Conservation (phyloP, 2,797 vertebrate species). For the Peromyscus melanophrys region DNA sequence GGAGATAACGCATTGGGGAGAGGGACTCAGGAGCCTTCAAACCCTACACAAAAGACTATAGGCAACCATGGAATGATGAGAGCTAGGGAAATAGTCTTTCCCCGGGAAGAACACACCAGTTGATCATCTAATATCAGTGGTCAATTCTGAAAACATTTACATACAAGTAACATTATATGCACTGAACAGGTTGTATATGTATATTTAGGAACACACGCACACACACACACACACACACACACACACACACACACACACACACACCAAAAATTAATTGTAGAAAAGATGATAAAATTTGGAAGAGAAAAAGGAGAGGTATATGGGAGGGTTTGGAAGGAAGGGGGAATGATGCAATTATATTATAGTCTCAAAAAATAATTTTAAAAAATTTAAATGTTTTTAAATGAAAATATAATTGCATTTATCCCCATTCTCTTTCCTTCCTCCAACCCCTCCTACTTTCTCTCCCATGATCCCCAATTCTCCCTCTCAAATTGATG, state of each 20-base stretch:
- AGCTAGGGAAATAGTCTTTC: background rate
- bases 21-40: background rate
- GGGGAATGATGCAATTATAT: background rate
- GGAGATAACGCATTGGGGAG: background rate
- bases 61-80: background rate
- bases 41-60: background rate
- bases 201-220: background rate
- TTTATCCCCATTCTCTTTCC: background rate
- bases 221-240: background rate
- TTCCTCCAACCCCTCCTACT: background rate
- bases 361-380: background rate
- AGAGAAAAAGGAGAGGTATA: background rate
- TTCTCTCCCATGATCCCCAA: background rate
- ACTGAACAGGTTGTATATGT: background rate
- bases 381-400: background rate
- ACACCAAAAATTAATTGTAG: background rate
- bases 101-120: background rate
- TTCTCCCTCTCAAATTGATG: background rate
- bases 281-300: background rate
- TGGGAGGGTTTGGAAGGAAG: too few relatives aligned
- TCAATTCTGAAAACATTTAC: background rate
- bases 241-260: background rate
- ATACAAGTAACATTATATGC: background rate
- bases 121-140: background rate
- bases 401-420: background rate